phyloP scores from a whole-genome alignment of 2,113 vertebrate species.

The Gallinago undulata region DNA sequence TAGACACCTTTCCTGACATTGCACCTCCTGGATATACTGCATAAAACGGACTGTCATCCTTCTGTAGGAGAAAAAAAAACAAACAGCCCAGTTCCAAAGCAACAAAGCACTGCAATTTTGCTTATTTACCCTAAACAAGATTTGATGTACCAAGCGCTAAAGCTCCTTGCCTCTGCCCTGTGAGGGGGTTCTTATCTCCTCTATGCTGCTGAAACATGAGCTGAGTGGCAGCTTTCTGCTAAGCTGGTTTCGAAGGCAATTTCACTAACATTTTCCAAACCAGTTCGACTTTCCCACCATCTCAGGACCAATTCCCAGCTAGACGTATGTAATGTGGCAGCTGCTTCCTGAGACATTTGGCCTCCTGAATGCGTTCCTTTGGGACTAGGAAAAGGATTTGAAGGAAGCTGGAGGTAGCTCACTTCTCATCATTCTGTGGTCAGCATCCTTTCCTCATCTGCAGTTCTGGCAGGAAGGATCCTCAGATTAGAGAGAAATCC shows the following conservation, averaged over 20 bases:
- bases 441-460: background rate
- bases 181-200: background rate
- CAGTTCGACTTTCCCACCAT: background rate
- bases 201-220: background rate
- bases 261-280: slow-evolving; percentile 30
- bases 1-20: background rate
- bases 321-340: slow-evolving; percentile 40
- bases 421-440: slow-evolving; percentile 3
- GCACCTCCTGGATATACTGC: too few relatives aligned
- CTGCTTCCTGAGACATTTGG: slow-evolving; percentile 61
- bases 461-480: background rate
- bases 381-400: slow-evolving; percentile 4
- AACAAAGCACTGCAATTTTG: background rate
- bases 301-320: background rate
- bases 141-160: background rate
- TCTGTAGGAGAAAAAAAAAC: background rate
- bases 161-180: background rate
- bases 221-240: slow-evolving; percentile 8
- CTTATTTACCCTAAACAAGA: background rate
- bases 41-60: background rate
- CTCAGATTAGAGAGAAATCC: background rate
- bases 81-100: background rate
- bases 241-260: background rate
- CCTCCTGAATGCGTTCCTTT: slow-evolving; percentile 30
- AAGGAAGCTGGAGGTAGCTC: background rate